These are phyloP conservation scores for Crypturellus undulatus DNA, from an alignment of 2,113 vertebrate species.

Conservation along the genomic window DNA sequence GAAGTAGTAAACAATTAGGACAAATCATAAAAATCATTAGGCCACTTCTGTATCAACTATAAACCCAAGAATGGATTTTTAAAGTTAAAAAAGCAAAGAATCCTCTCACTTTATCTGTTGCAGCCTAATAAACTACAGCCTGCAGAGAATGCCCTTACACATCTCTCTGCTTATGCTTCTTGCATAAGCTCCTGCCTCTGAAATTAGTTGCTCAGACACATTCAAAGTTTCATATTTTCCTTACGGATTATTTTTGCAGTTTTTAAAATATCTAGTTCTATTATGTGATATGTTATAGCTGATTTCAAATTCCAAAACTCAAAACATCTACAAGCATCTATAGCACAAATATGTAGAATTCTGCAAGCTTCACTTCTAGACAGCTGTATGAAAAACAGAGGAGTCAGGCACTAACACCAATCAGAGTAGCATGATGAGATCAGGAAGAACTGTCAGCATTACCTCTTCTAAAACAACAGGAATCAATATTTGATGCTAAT, in stretches of 20 bases:
- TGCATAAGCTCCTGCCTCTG: not conserved
- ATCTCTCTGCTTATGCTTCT: not conserved
- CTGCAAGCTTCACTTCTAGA: not conserved
- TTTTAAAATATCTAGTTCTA: not conserved
- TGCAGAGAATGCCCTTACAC: not conserved
- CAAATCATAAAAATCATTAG: not conserved
- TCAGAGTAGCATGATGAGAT: not conserved
- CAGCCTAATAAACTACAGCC: not conserved
- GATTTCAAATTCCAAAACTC: not conserved
- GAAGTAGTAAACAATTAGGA: not conserved
- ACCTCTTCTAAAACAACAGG: not conserved
- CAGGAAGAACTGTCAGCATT: not conserved
- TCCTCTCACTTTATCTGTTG: accelerated
- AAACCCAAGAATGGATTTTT: not conserved
- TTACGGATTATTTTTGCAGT: not conserved
- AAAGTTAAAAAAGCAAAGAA: not conserved
- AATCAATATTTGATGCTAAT: not conserved
- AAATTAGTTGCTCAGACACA: not conserved
- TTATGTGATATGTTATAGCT: not conserved
- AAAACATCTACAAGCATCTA: not conserved
- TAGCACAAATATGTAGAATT: not conserved
- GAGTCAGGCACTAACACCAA: not conserved
- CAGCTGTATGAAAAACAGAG: not conserved
- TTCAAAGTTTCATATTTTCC: not conserved
- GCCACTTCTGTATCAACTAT: not conserved